These are phyloP conservation scores for Papilio gigon DNA, from an alignment of 2,888 invertebrate species.

Conservation along the genomic window DNA sequence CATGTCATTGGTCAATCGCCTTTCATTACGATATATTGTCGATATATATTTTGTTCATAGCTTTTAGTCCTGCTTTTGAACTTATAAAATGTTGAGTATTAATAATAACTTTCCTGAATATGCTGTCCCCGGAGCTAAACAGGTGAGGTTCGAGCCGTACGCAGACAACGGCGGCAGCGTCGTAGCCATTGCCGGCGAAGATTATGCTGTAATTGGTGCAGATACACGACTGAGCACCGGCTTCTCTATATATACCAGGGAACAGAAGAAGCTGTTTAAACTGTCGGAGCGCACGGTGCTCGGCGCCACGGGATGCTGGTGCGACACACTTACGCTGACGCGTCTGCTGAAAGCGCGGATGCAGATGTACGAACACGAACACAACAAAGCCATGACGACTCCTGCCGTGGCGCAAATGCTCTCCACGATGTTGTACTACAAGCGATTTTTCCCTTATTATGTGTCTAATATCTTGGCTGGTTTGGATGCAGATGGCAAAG, in stretches of 20 bases:
- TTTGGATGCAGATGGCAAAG: conserved; percentile 95
- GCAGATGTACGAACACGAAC: conserved; percentile 97
- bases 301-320: conserved; percentile 99
- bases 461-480: conserved; percentile 97
- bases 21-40: conserved; percentile 10
- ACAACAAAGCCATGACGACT: conserved; percentile 95
- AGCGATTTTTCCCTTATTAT: conserved; percentile 99
- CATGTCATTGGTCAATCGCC: conserved; percentile 60
- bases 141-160: conserved; percentile 79
- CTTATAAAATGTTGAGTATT: conserved; percentile 63
- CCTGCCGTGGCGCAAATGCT: conserved; percentile 97
- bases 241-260: conserved; percentile 93
- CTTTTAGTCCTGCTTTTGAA: not conserved
- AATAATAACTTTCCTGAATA: conserved; percentile 74
- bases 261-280: conserved; percentile 93
- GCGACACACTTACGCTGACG: conserved; percentile 96
- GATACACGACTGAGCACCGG: conserved; percentile 97
- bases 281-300: conserved; percentile 92
- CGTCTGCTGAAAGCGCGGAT: conserved; percentile 91
- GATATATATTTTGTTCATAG: conserved; percentile 18
- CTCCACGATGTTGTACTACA: conserved; percentile 96
- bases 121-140: conserved; percentile 78
- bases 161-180: conserved; percentile 89
- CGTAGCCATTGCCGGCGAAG: conserved; percentile 97
- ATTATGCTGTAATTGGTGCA: conserved; percentile 96